phyloP scores from a whole-genome alignment of 2,888 invertebrate species.

The Xanthia togata region DNA sequence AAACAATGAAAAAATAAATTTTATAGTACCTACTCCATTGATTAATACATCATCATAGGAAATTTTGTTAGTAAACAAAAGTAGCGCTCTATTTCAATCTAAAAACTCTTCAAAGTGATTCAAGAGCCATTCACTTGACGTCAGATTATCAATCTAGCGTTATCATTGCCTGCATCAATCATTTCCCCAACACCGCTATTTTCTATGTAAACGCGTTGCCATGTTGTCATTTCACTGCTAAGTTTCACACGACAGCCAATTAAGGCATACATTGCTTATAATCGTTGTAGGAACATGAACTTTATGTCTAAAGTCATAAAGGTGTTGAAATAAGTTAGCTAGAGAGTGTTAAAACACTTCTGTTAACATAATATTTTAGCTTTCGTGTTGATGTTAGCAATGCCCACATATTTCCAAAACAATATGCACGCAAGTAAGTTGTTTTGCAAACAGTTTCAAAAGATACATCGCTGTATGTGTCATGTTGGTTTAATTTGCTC shows the following conservation, averaged over 20 bases:
- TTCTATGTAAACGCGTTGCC: slow-evolving; percentile 67
- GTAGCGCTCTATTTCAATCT: background rate
- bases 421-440: slow-evolving; percentile 26
- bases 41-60: background rate
- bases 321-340: slow-evolving; percentile 10
- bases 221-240: slow-evolving; percentile 68
- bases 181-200: slow-evolving; percentile 57
- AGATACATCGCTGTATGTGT: background rate
- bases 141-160: slow-evolving; percentile 55
- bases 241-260: slow-evolving; percentile 70
- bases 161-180: slow-evolving; percentile 69
- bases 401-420: slow-evolving; percentile 59
- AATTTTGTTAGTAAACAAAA: slow-evolving; percentile 13
- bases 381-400: slow-evolving; percentile 42
- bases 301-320: slow-evolving; percentile 25
- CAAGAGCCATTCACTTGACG: slow-evolving; percentile 19
- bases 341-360: slow-evolving; percentile 26
- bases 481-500: slow-evolving; percentile 13
- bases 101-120: background rate
- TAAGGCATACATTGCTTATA: slow-evolving; percentile 8
- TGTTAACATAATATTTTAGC: slow-evolving; percentile 47
- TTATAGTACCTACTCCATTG: background rate
- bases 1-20: background rate
- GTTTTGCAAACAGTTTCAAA: slow-evolving; percentile 45
- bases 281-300: slow-evolving; percentile 9